Base-by-base conservation (phyloP, 1,140 invertebrate species). In the Pentalonia nigronervosa region DNA sequence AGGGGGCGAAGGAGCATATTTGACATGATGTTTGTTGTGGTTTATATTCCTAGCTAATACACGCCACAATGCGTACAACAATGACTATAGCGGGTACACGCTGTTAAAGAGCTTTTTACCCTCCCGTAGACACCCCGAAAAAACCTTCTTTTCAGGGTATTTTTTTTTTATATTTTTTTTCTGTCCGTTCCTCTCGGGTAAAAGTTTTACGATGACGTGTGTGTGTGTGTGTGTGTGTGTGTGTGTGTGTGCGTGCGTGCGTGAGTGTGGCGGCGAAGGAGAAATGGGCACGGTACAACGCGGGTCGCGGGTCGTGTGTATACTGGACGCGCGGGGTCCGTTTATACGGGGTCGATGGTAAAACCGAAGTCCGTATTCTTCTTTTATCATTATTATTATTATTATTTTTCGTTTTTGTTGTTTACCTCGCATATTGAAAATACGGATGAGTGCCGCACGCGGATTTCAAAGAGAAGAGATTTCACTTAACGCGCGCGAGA, bases 21-120 rank as follows among this genome's bases (percentile, higher is more conserved):
- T 45, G 60, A 81, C 41, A 91, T 48, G 60, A 81, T 91, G 45
- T 91, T 76, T 91, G 90, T 91, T 76, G 90, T 91, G 60, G 90
- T 81, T 91, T 60, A 90, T 60, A 91, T 91, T 67, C 17, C 11
- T 47, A 47, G 20, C 60, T 67, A 45, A 91, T 67, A 91, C 41
- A 91, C 48, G 30, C 25, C 45, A 53, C 60, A 91, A 67, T 90
- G 56, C 25, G 4, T 36, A 90, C 50, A 25, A 90, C 53, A 91
- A 91, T 91, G 89, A 41, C 56, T 36, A 14, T 56, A 56, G 48
- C 21, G 21, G 83, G 36, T 50, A 60, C 60, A 50, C 48, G 25
- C 23, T 45, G 89, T 67, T 41, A 91, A 91, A 91, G 89, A 91
- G 53, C 36, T 91, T 91, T 90, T 91, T 60, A 91, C 50, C 30